Evolutionary conservation across 2,797 vertebrate species (phyloP).

Genomic region (Girardinus metallicus): DNA sequence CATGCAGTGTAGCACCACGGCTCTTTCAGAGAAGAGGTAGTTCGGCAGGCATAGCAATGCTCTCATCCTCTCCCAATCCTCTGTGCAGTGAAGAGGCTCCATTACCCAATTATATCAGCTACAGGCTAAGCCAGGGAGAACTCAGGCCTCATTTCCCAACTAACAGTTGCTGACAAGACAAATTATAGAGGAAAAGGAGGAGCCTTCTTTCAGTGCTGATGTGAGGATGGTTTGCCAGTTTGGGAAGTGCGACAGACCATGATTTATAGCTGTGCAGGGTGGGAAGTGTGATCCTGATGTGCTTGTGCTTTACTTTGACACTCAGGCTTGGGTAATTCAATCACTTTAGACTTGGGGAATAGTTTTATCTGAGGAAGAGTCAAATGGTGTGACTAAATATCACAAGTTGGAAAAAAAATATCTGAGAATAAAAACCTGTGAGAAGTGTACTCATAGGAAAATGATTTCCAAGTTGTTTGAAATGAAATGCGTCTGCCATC

Average conservation of each 20-base stretch:
- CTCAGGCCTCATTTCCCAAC: conserved; percentile 68
- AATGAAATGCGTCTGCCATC: neutral
- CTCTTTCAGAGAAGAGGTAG: conserved; percentile 53
- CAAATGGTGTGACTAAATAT: conserved; percentile 65
- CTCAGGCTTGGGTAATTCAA: conserved; percentile 62
- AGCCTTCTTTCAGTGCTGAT: conserved; percentile 45
- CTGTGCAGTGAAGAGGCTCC: conserved; percentile 63
- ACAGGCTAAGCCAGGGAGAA: conserved; percentile 65
- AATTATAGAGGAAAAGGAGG: conserved; percentile 52
- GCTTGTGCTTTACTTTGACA: conserved; percentile 35
- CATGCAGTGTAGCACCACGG: conserved; percentile 37
- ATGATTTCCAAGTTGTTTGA: conserved; percentile 4
- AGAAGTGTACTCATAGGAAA: neutral
- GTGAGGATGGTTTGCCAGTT: conserved; percentile 38
- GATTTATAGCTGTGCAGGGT: conserved; percentile 36
- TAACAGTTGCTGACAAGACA: conserved; percentile 73
- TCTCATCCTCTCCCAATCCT: conserved; percentile 58
- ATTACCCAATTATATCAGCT: conserved; percentile 73
- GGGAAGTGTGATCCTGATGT: conserved; percentile 38
- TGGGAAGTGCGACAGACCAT: conserved; percentile 12
- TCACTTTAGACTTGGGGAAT: conserved; percentile 73
- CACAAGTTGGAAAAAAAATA: conserved; percentile 36
- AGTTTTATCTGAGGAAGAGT: conserved; percentile 68
- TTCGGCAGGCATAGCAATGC: conserved; percentile 48
- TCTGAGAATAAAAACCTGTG: conserved; percentile 27